Conservation (phyloP, 2,888 invertebrate genomes). For the Heliconius cydno region DNA sequence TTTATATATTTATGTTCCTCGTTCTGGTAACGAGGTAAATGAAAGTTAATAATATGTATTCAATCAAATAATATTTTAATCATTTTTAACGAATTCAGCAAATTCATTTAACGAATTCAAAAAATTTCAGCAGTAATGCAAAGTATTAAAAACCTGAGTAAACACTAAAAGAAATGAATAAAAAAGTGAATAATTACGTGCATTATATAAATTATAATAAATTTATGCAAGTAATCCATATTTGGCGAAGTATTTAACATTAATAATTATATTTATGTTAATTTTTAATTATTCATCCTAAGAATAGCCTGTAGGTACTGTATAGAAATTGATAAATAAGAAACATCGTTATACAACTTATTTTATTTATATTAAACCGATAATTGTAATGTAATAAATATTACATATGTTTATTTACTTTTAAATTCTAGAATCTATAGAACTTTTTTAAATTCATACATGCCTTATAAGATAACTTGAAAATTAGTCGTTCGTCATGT, state of each 20-base stretch:
- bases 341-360: background rate
- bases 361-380: background rate
- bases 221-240: background rate
- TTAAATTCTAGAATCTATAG: too few relatives aligned
- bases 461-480: background rate
- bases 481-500: background rate
- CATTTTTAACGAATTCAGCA: too few relatives aligned
- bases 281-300: background rate
- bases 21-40: too few relatives aligned
- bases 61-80: too few relatives aligned
- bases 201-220: background rate
- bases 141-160: background rate
- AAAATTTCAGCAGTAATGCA: background rate
- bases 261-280: background rate
- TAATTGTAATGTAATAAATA: background rate
- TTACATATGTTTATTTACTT: background rate
- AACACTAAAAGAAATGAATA: too few relatives aligned
- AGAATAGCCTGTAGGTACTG: too few relatives aligned
- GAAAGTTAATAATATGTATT: too few relatives aligned
- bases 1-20: too few relatives aligned
- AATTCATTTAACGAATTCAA: too few relatives aligned
- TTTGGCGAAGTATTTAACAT: background rate
- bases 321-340: background rate
- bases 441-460: background rate
- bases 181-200: too few relatives aligned